Conservation (phyloP, 2,888 invertebrate genomes). For the Bombylius discolor region DNA sequence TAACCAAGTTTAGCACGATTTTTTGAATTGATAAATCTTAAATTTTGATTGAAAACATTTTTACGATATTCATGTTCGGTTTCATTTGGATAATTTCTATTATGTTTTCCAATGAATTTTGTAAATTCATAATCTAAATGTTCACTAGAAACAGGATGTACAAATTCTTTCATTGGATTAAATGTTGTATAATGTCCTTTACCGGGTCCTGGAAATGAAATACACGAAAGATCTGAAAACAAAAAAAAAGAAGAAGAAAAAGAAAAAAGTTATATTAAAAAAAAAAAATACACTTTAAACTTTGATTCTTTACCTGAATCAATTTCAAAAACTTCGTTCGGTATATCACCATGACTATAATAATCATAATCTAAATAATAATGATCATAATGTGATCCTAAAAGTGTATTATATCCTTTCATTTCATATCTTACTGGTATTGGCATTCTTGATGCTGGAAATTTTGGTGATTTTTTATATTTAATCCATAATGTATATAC, state of each 20-base stretch:
- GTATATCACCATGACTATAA: slow-evolving; percentile 52
- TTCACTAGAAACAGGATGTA: slow-evolving; percentile 52
- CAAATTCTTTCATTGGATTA: slow-evolving; percentile 88
- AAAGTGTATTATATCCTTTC: slow-evolving; percentile 78
- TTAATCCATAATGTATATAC: slow-evolving; percentile 82
- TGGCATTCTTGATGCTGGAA: slow-evolving; percentile 39
- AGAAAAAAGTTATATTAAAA: background rate
- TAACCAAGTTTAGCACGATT: slow-evolving; percentile 66
- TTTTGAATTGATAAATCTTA: slow-evolving; percentile 66
- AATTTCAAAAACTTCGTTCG: slow-evolving; percentile 54
- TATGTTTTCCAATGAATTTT: slow-evolving; percentile 57
- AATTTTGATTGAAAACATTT: slow-evolving; percentile 74
- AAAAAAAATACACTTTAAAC: background rate
- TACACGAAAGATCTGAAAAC: slow-evolving; percentile 49
- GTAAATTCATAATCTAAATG: slow-evolving; percentile 65
- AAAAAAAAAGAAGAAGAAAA: background rate
- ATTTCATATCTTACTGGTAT: slow-evolving; percentile 80
- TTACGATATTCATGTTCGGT: slow-evolving; percentile 57
- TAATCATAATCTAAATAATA: slow-evolving; percentile 73
- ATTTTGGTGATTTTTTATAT: slow-evolving; percentile 48
- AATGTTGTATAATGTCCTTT: slow-evolving; percentile 62
- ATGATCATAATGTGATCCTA: slow-evolving; percentile 95
- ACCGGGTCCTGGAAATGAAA: slow-evolving; percentile 81
- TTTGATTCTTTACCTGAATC: slow-evolving; percentile 40
- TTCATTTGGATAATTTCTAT: slow-evolving; percentile 49